Evolutionary conservation across 2,888 invertebrate genomes (phyloP).

Genomic region (Colostygia pectinataria): DNA sequence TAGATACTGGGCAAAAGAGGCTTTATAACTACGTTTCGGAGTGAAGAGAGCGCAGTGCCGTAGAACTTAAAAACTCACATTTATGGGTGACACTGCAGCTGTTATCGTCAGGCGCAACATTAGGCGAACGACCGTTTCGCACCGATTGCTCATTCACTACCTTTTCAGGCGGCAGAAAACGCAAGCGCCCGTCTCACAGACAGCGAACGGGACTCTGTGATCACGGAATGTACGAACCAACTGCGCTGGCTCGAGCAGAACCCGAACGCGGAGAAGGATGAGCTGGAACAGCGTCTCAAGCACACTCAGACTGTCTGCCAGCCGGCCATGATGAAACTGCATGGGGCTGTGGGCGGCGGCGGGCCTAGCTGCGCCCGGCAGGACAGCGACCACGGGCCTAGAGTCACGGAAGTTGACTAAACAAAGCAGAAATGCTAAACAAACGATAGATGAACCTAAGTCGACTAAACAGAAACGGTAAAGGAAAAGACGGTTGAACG

Average conservation of each 20-base stretch:
- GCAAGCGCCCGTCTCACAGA: slow-evolving; percentile 87
- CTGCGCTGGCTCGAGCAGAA: slow-evolving; percentile 92
- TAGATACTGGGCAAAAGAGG: too few species aligned
- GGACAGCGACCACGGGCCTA: slow-evolving; percentile 78
- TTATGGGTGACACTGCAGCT: too few species aligned
- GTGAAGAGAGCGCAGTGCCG: too few species aligned
- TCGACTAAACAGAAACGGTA: too few species aligned
- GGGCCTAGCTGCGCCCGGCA: slow-evolving; percentile 58
- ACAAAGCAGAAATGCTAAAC: not conserved
- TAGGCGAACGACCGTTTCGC: too few species aligned
- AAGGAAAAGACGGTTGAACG: too few species aligned
- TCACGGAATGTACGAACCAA: slow-evolving; percentile 86
- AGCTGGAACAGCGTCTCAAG: slow-evolving; percentile 90
- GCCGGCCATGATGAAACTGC: slow-evolving; percentile 93
- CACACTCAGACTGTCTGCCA: slow-evolving; percentile 89
- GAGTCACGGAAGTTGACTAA: slow-evolving; percentile 87
- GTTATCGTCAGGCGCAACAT: too few species aligned
- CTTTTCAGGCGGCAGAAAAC: slow-evolving; percentile 84
- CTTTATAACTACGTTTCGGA: too few species aligned
- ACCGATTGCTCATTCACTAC: too few species aligned
- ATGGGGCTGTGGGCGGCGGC: slow-evolving; percentile 76
- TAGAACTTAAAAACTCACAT: too few species aligned
- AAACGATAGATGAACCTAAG: too few species aligned
- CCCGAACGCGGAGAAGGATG: slow-evolving; percentile 89
- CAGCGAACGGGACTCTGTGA: slow-evolving; percentile 86